Base-by-base conservation (phyloP, 30 jellyfish, hydroid and myxozoan species). In the Hydractinia echinata region DNA sequence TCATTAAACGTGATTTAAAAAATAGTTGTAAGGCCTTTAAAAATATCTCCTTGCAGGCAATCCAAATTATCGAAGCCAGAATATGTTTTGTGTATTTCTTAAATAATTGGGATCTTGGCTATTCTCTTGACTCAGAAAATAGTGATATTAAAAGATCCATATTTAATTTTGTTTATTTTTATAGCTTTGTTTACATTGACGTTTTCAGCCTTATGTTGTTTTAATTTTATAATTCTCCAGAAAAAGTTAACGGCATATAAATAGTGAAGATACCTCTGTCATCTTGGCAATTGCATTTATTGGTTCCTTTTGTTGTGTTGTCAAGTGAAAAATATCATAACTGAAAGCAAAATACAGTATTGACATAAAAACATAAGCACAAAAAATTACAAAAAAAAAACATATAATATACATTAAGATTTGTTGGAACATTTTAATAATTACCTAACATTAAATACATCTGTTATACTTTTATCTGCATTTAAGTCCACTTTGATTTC, bases 251-350 rank as follows among this genome's bases (percentile, higher is more conserved):
- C 44, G 2, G 44, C 44, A 30, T 30, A 30, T 0, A 30, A 30
- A 30, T 30, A 30, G 44, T 30, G 44, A 30, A 30, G 2, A 30
- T 83, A 94, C 99, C 88, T 76, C 64, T 55, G 96, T 73, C 60
- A 87, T 70, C 49, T 85, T 80, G 67, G 79, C 73, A 6, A 89
- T 73, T n/a, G 97, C 99, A 11, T 79, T 49, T 14, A 94, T 82
- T 8, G 64, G 72, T 20, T 73, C 77, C 61, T 85, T 91, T 53
- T 85, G 67, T 30, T 73, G 61, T 10, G 95, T 88, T 58, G 77
- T 87, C 6, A 84, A 90, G 67, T 94, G 99, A 64, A 94, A 94
- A 78, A 94, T 76, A 4, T 94, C 86, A 77, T 94, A 95, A 55
- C 99, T 94, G 76, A 51, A 70, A 4, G 10, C 50, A 60, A 84